Percentiles rank a stretch among this genome's conserved stretches.
phyloP scores from a whole-genome alignment of 2,113 vertebrate species.

The Microtus montanus region DNA sequence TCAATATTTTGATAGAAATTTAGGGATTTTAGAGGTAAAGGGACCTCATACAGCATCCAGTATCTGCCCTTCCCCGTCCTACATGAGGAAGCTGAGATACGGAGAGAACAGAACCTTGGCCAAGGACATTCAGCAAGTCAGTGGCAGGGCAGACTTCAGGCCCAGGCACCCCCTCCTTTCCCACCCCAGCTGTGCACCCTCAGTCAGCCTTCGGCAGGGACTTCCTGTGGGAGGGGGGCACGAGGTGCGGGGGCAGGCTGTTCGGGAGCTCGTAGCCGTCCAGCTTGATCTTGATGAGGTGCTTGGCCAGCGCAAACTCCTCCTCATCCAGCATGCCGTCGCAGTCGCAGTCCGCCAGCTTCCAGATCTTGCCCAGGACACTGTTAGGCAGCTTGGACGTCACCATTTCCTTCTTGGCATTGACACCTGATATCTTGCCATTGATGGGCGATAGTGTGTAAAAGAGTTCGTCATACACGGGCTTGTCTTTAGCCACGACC shows the following conservation, averaged over 20 bases:
- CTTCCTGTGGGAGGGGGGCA: slow-evolving; percentile 95
- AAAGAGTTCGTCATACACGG: slow-evolving; percentile 97
- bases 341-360: slow-evolving; percentile 93
- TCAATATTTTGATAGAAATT: slow-evolving; percentile 44
- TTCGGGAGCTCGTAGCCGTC: slow-evolving; percentile 95
- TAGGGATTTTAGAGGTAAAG: slow-evolving; percentile 46
- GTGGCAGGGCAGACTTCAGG: background rate
- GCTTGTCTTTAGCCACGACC: slow-evolving; percentile 97
- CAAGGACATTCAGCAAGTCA: background rate
- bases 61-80: background rate
- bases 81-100: slow-evolving; percentile 22
- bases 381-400: slow-evolving; percentile 96
- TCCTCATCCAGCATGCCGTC: slow-evolving; percentile 98
- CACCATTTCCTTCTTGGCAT: slow-evolving; percentile 98
- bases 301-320: slow-evolving; percentile 96
- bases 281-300: slow-evolving; percentile 97
- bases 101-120: background rate
- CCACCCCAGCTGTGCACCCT: slow-evolving; percentile 23
- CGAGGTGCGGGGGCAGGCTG: slow-evolving; percentile 91
- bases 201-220: slow-evolving; percentile 87
- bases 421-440: slow-evolving; percentile 95
- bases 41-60: background rate
- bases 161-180: background rate
- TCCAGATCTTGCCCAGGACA: slow-evolving; percentile 98
- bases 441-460: slow-evolving; percentile 96